Evolutionary conservation across 30 jellyfish, hydroid and myxozoan genomes (phyloP).

Genomic region (Mastigias papua): DNA sequence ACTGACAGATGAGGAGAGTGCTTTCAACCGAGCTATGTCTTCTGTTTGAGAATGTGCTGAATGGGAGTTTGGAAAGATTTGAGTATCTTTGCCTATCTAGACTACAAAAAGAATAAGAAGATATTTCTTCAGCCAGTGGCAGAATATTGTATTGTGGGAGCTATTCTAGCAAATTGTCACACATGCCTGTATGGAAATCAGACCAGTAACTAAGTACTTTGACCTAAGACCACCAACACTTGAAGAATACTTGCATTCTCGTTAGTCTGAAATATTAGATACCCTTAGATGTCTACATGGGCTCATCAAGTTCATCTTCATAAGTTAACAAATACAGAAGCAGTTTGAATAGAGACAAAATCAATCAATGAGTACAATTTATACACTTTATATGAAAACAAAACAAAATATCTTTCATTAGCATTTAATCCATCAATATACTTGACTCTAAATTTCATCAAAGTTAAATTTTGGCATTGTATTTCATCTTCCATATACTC

Average conservation of each 20-base stretch:
- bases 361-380: background rate
- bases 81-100: background rate
- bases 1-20: slow-evolving; percentile 3
- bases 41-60: background rate
- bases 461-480: background rate
- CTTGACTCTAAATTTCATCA: background rate
- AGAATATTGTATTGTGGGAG: background rate
- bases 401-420: background rate
- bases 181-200: background rate
- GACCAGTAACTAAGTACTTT: background rate
- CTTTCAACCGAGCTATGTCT: background rate
- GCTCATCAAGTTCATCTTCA: background rate
- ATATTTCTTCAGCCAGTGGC: background rate
- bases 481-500: background rate
- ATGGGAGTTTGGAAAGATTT: background rate
- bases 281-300: background rate
- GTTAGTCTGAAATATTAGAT: background rate
- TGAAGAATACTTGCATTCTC: background rate
- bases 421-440: background rate
- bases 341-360: background rate
- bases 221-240: background rate
- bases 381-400: background rate
- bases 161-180: background rate
- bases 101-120: background rate
- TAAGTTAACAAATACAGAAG: background rate